These are phyloP conservation scores for Drosophila paracracens DNA, from an alignment of 2,888 invertebrate genomes.

Conservation along the genomic window DNA sequence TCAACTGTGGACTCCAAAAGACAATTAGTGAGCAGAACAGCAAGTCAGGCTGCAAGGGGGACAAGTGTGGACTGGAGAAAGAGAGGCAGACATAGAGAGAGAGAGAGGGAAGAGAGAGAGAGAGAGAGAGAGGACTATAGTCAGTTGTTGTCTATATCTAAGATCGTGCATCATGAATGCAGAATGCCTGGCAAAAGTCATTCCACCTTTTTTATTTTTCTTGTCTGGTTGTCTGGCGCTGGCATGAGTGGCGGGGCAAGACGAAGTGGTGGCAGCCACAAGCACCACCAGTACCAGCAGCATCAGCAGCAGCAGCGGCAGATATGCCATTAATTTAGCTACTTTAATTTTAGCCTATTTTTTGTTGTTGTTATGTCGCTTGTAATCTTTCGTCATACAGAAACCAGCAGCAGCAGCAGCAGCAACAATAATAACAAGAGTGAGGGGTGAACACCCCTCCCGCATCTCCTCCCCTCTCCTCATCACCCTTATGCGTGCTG, in stretches of 20 bases:
- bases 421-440: slow-evolving; percentile 31
- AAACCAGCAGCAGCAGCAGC: slow-evolving; percentile 28
- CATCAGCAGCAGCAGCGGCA: slow-evolving; percentile 30
- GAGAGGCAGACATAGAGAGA: not conserved
- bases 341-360: slow-evolving; percentile 73
- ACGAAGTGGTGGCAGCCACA: not conserved
- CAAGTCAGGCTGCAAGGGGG: not conserved
- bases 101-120: not conserved
- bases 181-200: slow-evolving; percentile 55
- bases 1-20: slow-evolving; percentile 38
- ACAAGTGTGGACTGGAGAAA: not conserved
- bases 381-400: slow-evolving; percentile 70
- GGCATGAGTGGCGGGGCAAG: not conserved
- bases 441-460: slow-evolving; percentile 15
- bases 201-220: slow-evolving; percentile 47
- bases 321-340: slow-evolving; percentile 70
- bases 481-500: slow-evolving; percentile 3
- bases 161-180: slow-evolving; percentile 52
- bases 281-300: slow-evolving; percentile 15
- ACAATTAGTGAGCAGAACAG: slow-evolving; percentile 59
- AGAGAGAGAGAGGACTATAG: not conserved
- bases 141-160: slow-evolving; percentile 53
- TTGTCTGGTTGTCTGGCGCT: slow-evolving; percentile 28
- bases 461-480: not conserved
- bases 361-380: slow-evolving; percentile 54